phyloP scores from a whole-genome alignment of 2,113 vertebrate genomes.

The Symphodus melops region DNA sequence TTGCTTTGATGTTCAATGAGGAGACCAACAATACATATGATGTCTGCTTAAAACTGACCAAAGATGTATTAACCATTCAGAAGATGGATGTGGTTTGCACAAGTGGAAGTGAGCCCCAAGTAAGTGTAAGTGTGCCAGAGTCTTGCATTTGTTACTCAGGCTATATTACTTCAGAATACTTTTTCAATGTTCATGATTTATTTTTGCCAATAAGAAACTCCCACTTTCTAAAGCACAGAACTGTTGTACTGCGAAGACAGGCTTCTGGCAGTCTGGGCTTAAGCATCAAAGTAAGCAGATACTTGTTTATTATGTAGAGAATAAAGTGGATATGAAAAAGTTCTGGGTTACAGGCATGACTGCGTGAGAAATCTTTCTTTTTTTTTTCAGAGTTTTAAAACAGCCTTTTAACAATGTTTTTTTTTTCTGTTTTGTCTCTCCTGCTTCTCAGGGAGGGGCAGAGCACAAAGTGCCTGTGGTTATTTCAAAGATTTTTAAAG shows the following conservation, averaged over 20 bases:
- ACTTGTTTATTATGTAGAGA: constrained; percentile 36
- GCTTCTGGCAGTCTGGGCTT: constrained; percentile 92
- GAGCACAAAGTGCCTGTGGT: constrained; percentile 95
- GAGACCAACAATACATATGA: constrained; percentile 89
- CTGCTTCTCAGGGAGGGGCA: constrained; percentile 89
- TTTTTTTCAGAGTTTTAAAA: constrained; percentile 25
- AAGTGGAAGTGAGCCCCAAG: constrained; percentile 82
- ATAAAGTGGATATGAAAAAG: constrained; percentile 40
- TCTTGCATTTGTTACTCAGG: constrained; percentile 42
- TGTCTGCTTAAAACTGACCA: constrained; percentile 90
- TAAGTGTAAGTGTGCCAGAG: constrained; percentile 90
- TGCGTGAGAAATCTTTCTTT: constrained; percentile 25
- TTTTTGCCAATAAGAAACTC: constrained; percentile 85
- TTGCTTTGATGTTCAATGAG: constrained; percentile 88
- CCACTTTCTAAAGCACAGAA: constrained; percentile 98
- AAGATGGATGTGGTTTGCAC: constrained; percentile 93
- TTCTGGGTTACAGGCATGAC: constrained; percentile 37
- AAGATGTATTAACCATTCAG: constrained; percentile 91
- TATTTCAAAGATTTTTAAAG: constrained; percentile 96
- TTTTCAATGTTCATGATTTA: constrained; percentile 63
- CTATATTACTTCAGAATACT: constrained; percentile 39
- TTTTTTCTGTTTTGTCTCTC: constrained; percentile 32
- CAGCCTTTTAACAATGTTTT: neutral
- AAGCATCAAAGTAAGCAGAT: constrained; percentile 93
- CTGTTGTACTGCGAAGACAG: constrained; percentile 93